A percentile compares a stretch with the other conserved stretches of the same genome.
phyloP scores from a whole-genome alignment of 64 coral and sea anemone genomes.

The Montipora sp. region DNA sequence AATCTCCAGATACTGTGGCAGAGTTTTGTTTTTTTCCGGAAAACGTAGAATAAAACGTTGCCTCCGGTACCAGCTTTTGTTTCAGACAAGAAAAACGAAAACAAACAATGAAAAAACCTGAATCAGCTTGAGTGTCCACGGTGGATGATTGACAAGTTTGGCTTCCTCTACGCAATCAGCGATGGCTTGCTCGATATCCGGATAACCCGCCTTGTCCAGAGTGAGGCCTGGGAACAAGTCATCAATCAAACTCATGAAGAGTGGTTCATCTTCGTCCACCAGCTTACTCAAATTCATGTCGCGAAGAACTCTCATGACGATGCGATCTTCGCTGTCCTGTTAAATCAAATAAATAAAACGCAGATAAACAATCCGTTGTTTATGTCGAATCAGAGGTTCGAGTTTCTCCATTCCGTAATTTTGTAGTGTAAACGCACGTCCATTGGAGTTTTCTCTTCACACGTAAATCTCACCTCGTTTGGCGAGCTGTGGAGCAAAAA shows the following conservation, averaged over 20 bases:
- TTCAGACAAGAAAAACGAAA: not conserved
- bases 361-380: not conserved
- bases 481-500: no score
- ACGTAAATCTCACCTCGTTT: no score
- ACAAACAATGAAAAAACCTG: slow-evolving; percentile 65
- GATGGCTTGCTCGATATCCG: slow-evolving; percentile 98
- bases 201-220: slow-evolving; percentile 97
- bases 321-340: slow-evolving; percentile 93
- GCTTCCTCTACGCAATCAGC: slow-evolving; percentile 92
- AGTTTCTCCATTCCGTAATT: no score
- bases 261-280: slow-evolving; percentile 96
- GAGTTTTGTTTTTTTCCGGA: not conserved
- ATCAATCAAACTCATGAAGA: slow-evolving; percentile 98
- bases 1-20: no score
- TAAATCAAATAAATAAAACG: not conserved
- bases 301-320: slow-evolving; percentile 98
- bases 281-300: slow-evolving; percentile 99
- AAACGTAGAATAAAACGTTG: not conserved
- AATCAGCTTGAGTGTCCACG: slow-evolving; percentile 96
- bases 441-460: no score
- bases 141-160: slow-evolving; percentile 98
- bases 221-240: slow-evolving; percentile 98
- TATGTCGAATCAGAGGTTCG: no score
- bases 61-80: not conserved
- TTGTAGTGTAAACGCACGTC: no score